Percentiles rank a stretch among this genome's conserved stretches.
Conservation (phyloP, 2,888 invertebrate species). For the Crematogaster levior region DNA sequence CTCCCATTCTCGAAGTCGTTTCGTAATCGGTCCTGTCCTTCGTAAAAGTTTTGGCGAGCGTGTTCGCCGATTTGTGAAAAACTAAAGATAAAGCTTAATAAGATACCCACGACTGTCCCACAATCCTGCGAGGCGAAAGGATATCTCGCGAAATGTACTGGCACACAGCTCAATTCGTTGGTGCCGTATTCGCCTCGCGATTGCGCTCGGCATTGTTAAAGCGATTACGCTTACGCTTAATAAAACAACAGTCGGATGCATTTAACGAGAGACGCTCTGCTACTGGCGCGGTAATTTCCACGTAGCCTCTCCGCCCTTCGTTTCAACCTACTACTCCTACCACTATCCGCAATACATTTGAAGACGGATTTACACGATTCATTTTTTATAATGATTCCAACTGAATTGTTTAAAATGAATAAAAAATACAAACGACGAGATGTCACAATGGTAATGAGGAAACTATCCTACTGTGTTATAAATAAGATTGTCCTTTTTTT, state of each 20-base stretch:
- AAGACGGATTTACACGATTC: conserved; percentile 37
- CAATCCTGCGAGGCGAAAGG: conserved; percentile 7
- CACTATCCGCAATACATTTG: conserved; percentile 18
- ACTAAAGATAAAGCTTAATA: conserved; percentile 7
- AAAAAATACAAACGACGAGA: background rate
- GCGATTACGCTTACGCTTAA: conserved; percentile 63
- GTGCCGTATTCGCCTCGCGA: conserved; percentile 45
- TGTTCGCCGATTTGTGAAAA: conserved; percentile 1
- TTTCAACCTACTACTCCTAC: background rate
- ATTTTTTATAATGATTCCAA: conserved; percentile 16
- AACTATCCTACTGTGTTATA: background rate
- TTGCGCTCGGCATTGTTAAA: conserved; percentile 53
- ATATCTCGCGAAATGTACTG: conserved; percentile 23
- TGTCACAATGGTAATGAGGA: background rate
- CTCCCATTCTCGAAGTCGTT: background rate
- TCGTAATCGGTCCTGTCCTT: conserved; percentile 19
- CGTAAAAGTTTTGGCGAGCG: conserved; percentile 17
- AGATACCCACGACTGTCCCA: conserved; percentile 11
- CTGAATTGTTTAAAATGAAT: background rate
- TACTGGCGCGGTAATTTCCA: conserved; percentile 54
- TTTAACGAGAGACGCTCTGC: conserved; percentile 59
- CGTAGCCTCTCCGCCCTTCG: conserved; percentile 8
- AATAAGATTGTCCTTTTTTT: no score
- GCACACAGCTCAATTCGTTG: conserved; percentile 14
- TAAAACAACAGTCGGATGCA: conserved; percentile 60